Evolutionary conservation across 2,113 vertebrate species (phyloP).

Genomic region (Corythoichthys haematopterus): DNA sequence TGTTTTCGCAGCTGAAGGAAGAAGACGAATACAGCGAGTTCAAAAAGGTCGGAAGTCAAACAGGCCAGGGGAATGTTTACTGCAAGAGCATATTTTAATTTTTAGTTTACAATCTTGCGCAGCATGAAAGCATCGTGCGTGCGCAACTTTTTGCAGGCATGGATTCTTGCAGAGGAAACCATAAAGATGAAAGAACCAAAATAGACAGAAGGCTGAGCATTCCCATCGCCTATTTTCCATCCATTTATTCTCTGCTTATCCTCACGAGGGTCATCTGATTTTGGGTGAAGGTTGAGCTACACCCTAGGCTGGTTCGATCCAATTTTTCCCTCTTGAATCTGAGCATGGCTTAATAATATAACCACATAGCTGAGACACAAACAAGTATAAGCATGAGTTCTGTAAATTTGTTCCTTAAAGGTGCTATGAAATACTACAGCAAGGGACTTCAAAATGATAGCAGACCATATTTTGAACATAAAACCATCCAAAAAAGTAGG

Average conservation of each 20-base stretch:
- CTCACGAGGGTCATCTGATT: neutral
- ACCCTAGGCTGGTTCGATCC: neutral
- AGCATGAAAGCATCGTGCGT: neutral
- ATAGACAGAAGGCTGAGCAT: conserved; percentile 4
- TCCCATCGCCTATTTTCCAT: conserved; percentile 8
- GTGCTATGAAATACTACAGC: too few relatives aligned
- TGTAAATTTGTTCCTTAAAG: too few relatives aligned
- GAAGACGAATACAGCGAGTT: conserved; percentile 25
- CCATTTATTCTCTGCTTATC: neutral
- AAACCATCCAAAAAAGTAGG: too few relatives aligned
- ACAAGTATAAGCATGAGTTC: neutral
- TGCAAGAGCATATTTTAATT: conserved; percentile 32
- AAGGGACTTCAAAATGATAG: too few relatives aligned
- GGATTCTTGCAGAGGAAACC: neutral
- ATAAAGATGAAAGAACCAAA: neutral
- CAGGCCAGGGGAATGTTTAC: conserved; percentile 38
- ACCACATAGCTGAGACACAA: neutral
- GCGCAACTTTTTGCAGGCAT: neutral
- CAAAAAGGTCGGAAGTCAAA: conserved; percentile 38
- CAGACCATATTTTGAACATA: too few relatives aligned
- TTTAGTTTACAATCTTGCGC: conserved; percentile 10
- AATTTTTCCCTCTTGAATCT: conserved; percentile 8
- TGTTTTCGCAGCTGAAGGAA: conserved; percentile 60
- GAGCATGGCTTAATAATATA: conserved; percentile 13
- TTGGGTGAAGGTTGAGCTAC: neutral